Percentiles rank a stretch among this genome's conserved stretches.
Evolutionary conservation across 2,797 vertebrate species (phyloP).

Genomic region (Eulemur mongoz): DNA sequence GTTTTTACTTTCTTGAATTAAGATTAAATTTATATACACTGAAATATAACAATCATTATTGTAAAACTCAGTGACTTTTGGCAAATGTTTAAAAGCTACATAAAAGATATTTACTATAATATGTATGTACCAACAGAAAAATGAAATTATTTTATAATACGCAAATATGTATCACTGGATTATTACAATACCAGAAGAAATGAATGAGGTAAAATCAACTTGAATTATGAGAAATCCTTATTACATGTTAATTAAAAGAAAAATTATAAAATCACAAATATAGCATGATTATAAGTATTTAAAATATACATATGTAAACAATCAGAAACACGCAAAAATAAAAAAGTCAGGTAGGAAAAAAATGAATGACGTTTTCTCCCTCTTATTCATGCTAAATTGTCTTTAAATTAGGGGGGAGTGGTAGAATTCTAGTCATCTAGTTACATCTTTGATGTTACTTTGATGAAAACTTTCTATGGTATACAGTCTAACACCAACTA

Average conservation of each 20-base stretch:
- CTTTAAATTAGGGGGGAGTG: background rate
- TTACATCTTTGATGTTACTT: background rate
- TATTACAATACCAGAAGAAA: background rate
- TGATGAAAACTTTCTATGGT: background rate
- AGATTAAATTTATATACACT: conserved; percentile 2
- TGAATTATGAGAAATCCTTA: background rate
- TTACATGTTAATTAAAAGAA: background rate
- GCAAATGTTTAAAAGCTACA: background rate
- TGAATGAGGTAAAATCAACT: conserved; percentile 12
- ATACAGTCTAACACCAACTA: background rate
- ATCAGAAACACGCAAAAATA: conserved; percentile 25
- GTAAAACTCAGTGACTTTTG: conserved; percentile 20
- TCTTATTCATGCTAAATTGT: background rate
- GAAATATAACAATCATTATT: background rate
- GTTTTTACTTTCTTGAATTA: background rate
- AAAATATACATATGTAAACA: background rate
- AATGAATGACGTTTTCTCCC: background rate
- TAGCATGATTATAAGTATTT: background rate
- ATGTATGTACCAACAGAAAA: background rate
- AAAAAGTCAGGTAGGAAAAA: background rate
- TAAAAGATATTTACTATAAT: background rate
- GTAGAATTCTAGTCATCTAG: background rate
- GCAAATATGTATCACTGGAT: background rate
- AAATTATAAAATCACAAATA: background rate
- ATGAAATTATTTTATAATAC: background rate